Evolutionary conservation across 2,888 invertebrate genomes (phyloP), one percentile per base, ranked within the genome.

Genomic region (Yponomeuta evonymella): DNA sequence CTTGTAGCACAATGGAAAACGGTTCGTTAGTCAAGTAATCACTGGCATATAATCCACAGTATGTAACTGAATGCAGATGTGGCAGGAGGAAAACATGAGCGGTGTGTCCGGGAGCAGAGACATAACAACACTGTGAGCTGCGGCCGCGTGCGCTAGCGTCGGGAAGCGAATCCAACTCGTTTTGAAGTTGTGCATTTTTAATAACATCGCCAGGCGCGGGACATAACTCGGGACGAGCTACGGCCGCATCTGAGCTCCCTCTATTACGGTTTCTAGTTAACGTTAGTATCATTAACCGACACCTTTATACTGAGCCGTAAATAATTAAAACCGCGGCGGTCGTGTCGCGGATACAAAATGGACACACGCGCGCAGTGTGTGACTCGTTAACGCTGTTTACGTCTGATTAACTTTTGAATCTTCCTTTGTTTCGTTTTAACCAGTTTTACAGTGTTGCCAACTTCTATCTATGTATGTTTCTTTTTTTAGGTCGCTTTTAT

Each of bases 211-310:
- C 91, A 90, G 91, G 87, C 84, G 89, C 86, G 91, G 90, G 88
- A 89, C 89, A 90, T 92, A 90, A 91, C 89, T 89, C 89, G 86
- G 85, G 84, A 71, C 68, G 23, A 84, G 84, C 82, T 84, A 82
- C 86, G 83, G 83, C 84, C 88, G 87, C 90, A 91, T 87, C 89
- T 89, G 90, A 82, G 88, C 83, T 81, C 82, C 84, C 85, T 86
- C 82, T 86, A 90, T 91, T 90, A 89, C 84, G 83, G 86, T 88
- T 88, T 90, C 90, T 87, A 91, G 89, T 91, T 91, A 92, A 89
- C 89, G 86, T 85, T 30, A 62, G 43, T 88, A 86, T 90, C 89
- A 90, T 91, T 91, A 89, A 88, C 86, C 85, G 88, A 84, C 86
- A 87, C 85, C 87, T 88, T 85, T 86, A 85, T 85, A 86, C 84